Evolutionary conservation across 2,797 vertebrate species (phyloP).

Genomic region (Botia almorhae): DNA sequence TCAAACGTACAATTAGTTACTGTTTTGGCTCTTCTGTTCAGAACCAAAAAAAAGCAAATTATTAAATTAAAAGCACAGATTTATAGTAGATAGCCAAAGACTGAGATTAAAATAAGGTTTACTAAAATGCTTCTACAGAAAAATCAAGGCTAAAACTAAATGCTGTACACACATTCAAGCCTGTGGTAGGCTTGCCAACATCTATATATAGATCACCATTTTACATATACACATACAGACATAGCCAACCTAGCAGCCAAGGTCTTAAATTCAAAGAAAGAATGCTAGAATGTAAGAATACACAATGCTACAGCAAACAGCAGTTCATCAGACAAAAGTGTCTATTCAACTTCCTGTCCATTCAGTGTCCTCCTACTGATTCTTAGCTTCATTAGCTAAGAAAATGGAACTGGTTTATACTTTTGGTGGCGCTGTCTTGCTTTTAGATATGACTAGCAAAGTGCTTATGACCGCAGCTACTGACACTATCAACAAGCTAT

Average conservation of each 20-base stretch:
- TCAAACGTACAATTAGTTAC: neutral
- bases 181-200: neutral
- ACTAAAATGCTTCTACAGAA: neutral
- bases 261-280: too few species aligned
- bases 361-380: neutral
- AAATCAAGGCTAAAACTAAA: neutral
- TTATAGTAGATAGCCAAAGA: neutral
- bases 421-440: neutral
- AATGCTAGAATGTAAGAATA: neutral
- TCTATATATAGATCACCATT: neutral
- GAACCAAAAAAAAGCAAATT: neutral
- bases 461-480: neutral
- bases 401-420: neutral
- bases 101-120: neutral
- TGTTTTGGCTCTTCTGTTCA: neutral
- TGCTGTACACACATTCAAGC: neutral
- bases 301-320: neutral
- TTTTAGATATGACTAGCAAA: conserved; percentile 7
- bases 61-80: neutral
- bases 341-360: conserved; percentile 4
- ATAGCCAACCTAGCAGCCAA: too few species aligned
- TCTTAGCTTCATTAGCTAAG: neutral
- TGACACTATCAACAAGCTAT: neutral
- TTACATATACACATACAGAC: neutral
- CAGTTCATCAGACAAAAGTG: neutral